Conservation (phyloP, 2,797 vertebrate genomes). For the Tarsius wallacei region DNA sequence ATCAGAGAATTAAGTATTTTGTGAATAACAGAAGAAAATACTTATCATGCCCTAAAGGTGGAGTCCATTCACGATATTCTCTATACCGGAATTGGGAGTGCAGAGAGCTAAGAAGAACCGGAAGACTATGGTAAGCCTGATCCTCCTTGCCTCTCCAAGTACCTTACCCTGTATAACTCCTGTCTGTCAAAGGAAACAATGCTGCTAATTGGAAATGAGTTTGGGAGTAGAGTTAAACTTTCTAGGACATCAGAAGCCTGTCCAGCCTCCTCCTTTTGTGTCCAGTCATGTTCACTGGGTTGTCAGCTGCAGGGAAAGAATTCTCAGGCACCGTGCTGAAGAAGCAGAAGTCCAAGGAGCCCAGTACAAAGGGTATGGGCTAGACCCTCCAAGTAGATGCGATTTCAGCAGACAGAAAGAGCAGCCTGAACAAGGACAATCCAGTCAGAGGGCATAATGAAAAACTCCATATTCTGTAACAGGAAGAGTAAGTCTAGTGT, state of each 20-base stretch:
- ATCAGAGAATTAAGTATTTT: not conserved
- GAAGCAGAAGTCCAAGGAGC: not conserved
- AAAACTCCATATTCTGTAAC: not conserved
- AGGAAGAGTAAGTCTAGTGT: not conserved
- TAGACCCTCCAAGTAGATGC: not conserved
- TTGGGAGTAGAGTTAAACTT: not conserved
- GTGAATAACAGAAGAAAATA: constrained; percentile 25
- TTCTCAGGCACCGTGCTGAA: not conserved
- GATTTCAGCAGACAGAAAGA: not conserved
- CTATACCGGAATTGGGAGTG: not conserved
- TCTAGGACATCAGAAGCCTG: not conserved
- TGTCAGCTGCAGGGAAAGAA: not conserved
- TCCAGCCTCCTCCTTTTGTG: not conserved
- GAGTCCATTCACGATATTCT: not conserved
- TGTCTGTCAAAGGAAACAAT: not conserved
- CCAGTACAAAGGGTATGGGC: not conserved
- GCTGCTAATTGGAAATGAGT: not conserved
- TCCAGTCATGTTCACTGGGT: not conserved
- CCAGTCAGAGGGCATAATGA: not conserved
- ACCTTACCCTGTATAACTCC: not conserved
- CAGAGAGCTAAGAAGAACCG: not conserved
- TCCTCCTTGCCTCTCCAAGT: not conserved
- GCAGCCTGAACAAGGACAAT: not conserved
- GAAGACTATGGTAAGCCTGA: not conserved
- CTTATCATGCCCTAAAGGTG: not conserved